Evolutionary conservation across 2,113 vertebrate species (phyloP).

Genomic region (Callocephalon fimbriatum): DNA sequence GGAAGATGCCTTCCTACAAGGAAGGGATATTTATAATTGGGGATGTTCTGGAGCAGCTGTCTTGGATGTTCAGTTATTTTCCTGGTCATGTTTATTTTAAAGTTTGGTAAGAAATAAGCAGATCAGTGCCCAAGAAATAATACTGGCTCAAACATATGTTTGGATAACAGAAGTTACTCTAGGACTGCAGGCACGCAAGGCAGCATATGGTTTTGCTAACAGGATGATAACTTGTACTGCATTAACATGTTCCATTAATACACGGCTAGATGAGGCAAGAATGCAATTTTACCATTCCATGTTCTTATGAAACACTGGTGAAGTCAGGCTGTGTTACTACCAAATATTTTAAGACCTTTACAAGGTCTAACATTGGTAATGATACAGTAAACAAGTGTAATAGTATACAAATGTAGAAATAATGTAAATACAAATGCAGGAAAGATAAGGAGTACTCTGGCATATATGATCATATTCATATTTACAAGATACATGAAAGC

Average conservation of each 20-base stretch:
- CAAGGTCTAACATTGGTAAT: neutral
- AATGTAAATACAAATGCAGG: neutral
- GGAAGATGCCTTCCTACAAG: too few species aligned
- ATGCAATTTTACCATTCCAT: neutral
- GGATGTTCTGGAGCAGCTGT: neutral
- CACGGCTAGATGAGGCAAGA: neutral
- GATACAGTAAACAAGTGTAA: neutral
- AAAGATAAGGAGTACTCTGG: neutral
- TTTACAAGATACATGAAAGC: neutral
- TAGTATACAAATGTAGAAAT: neutral
- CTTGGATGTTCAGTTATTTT: neutral
- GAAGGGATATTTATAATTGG: neutral
- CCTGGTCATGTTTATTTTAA: neutral
- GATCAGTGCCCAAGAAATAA: neutral
- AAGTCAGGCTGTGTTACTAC: neutral
- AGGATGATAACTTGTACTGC: neutral
- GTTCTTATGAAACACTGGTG: neutral
- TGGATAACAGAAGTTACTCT: neutral
- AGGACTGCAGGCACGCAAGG: neutral
- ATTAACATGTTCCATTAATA: neutral
- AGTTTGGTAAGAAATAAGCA: neutral
- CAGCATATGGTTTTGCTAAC: neutral
- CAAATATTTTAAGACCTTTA: neutral
- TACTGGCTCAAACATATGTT: neutral
- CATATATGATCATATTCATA: neutral